Base-by-base conservation (phyloP, 1,140 invertebrate species). In the Drosophila prosaltans region DNA sequence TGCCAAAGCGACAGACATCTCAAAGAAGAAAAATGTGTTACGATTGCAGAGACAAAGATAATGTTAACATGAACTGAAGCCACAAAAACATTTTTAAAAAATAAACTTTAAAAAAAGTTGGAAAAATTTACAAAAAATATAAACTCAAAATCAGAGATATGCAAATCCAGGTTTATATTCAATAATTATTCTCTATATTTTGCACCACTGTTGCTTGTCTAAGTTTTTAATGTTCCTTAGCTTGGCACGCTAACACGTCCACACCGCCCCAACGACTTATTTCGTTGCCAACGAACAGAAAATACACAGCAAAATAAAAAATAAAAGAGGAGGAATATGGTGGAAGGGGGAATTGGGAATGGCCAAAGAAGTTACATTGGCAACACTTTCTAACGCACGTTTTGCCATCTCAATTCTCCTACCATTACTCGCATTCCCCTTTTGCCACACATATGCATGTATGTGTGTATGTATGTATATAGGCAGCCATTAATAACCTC, bases 401-500 rank as follows among this genome's bases (percentile, higher is more conserved):
- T 39, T 10, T 39, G 57, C 36, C 36, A 39, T 59, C 30, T 59
- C 30, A 40, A 58, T 26, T 62, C 28, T 26, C 43, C 11, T 7
- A 8, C 48, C 32, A 30, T 26, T 51, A 2, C 54, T 16, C 26
- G 32, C 40, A 36, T 16, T 16, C 16, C 16, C 16, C 16, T 16
- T 16, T 16, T 16, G 16, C 16, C 16, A 16, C 16, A 16, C 16
- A 16, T 16, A 16, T 16, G 16, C 16, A 16, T 16, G 16, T 16
- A 16, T 16, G 16, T 16, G 16, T 16, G 16, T 16, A 16, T 16
- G 16, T 16, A 16, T 16, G 16, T 61, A 51, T 66, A 67, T 63
- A 57, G 78, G 57, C 41, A 60, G 60, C 83, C 82, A 88, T 88
- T 83, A 88, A 82, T 86, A 86, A 86, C 75, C 80, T 73, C 80